phyloP scores from a whole-genome alignment of 1,140 invertebrate genomes.

The Drosophila kepulauana region DNA sequence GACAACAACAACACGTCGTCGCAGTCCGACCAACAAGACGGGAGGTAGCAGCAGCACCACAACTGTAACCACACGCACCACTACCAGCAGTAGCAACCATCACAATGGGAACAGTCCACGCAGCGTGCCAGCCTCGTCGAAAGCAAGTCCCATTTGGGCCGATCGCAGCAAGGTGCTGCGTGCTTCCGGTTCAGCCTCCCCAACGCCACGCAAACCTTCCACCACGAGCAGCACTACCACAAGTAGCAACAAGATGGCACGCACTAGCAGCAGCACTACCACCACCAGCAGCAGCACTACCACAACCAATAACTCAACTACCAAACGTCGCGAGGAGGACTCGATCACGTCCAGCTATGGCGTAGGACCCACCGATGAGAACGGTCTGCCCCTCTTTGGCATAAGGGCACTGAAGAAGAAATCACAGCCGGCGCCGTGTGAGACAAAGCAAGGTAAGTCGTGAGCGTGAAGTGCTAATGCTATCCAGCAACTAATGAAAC shows the following conservation, averaged over 20 bases:
- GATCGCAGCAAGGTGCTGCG: slow-evolving; percentile 86
- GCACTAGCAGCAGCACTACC: slow-evolving; percentile 56
- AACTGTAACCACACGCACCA: slow-evolving; percentile 32
- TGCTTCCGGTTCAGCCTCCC: slow-evolving; percentile 28
- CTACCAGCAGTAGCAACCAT: background rate
- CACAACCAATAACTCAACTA: slow-evolving; percentile 71
- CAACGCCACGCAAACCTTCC: slow-evolving; percentile 50
- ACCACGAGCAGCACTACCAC: slow-evolving; percentile 28
- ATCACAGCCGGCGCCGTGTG: slow-evolving; percentile 84
- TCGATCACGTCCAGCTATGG: slow-evolving; percentile 93
- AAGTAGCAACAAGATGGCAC: slow-evolving; percentile 46
- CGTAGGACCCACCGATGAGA: slow-evolving; percentile 91
- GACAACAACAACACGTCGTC: slow-evolving; percentile 13
- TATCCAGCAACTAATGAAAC: too few relatives aligned
- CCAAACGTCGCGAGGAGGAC: slow-evolving; percentile 73
- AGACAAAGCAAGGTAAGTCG: slow-evolving; percentile 85
- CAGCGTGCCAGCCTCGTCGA: slow-evolving; percentile 39
- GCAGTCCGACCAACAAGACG: slow-evolving; percentile 45
- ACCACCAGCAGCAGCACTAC: slow-evolving; percentile 84
- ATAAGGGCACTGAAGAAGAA: slow-evolving; percentile 90
- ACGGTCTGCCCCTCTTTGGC: slow-evolving; percentile 91
- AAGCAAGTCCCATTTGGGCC: slow-evolving; percentile 86
- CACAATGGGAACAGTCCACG: slow-evolving; percentile 20
- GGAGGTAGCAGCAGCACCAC: slow-evolving; percentile 20
- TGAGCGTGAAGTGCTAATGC: background rate